These are phyloP conservation scores for Carassius auratus DNA, from an alignment of 2,113 vertebrate genomes.

Conservation along the genomic window DNA sequence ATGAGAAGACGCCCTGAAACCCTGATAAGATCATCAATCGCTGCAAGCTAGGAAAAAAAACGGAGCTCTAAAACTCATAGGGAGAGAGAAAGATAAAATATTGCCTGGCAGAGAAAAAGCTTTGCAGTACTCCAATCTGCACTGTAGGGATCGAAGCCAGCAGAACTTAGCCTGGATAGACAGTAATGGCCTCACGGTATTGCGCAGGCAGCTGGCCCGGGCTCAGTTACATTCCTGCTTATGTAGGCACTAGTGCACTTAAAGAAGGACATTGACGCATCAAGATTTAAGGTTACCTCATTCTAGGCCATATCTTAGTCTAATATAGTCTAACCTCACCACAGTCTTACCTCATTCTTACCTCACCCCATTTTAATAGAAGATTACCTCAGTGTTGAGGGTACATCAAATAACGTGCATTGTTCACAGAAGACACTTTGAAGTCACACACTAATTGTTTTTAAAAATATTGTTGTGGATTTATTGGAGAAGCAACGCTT, in stretches of 20 bases:
- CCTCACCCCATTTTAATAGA: not conserved
- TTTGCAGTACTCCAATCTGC: constrained; percentile 59
- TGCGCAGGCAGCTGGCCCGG: constrained; percentile 27
- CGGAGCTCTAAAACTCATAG: not conserved
- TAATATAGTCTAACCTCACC: constrained; percentile 9
- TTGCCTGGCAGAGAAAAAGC: constrained; percentile 32
- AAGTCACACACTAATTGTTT: not conserved
- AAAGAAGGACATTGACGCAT: not conserved
- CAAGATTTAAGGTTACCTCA: constrained; percentile 8
- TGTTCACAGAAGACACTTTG: not conserved
- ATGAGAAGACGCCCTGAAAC: constrained; percentile 33
- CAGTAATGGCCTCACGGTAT: constrained; percentile 43
- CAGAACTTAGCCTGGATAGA: constrained; percentile 33
- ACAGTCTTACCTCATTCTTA: constrained; percentile 12
- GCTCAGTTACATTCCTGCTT: constrained; percentile 15
- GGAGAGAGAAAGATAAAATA: constrained; percentile 30
- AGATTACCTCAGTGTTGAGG: constrained; percentile 12
- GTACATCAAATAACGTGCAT: not conserved
- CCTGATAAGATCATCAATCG: constrained; percentile 37
- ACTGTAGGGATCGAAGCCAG: constrained; percentile 46
- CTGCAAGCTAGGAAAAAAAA: constrained; percentile 5
- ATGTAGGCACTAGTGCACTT: not conserved
- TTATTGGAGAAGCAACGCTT: not conserved
- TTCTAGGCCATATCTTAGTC: not conserved
- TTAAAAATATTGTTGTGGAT: not conserved